A percentile compares a stretch with the other conserved stretches of the same genome.
Evolutionary conservation across 2,797 vertebrate species (phyloP).

Genomic region (Hippopotamyrus pictus): DNA sequence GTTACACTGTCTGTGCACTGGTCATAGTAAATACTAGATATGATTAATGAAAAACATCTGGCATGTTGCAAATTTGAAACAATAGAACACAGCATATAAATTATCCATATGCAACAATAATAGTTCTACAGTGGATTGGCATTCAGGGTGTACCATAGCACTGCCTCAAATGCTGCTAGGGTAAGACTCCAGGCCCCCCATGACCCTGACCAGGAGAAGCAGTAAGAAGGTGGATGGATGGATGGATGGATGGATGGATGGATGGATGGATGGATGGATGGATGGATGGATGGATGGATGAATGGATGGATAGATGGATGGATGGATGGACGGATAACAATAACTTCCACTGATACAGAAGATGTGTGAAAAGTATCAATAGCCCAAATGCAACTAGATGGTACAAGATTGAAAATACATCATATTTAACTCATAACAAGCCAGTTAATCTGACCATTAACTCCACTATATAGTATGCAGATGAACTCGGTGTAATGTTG

Average conservation of each 20-base stretch:
- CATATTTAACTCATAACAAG: neutral
- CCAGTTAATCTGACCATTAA: neutral
- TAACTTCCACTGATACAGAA: neutral
- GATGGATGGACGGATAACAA: neutral
- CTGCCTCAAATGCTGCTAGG: neutral
- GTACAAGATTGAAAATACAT: neutral
- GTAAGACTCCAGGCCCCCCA: neutral
- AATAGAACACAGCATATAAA: neutral
- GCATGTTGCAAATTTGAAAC: neutral
- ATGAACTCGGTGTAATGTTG: neutral
- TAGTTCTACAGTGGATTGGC: neutral
- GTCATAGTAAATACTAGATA: neutral
- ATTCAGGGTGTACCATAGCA: neutral
- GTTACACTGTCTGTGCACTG: neutral
- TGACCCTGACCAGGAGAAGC: neutral
- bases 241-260: neutral
- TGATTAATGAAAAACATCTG: constrained; percentile 3
- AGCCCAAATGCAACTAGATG: neutral
- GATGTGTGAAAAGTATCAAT: neutral
- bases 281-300: neutral
- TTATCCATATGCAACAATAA: neutral
- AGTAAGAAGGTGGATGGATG: neutral
- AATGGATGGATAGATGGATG: neutral
- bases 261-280: neutral
- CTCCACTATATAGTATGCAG: neutral